phyloP scores from a whole-genome alignment of 2,797 vertebrate species.

The Notolepis coatsorum region DNA sequence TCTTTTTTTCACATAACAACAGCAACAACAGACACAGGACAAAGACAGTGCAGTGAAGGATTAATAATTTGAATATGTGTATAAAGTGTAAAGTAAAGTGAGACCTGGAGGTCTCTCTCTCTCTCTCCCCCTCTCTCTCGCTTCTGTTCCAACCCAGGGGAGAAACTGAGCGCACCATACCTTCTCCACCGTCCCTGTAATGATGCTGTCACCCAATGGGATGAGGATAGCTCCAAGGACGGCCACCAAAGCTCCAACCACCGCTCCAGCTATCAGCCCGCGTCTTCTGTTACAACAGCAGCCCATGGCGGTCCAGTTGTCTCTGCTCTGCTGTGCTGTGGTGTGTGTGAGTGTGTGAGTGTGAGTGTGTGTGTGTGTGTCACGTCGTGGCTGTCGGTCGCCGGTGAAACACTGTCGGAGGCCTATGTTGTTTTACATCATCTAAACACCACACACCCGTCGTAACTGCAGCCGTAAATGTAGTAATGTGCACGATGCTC shows the following conservation, averaged over 20 bases:
- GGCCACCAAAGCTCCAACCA: slow-evolving; percentile 83
- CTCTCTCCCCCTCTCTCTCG: slow-evolving; percentile 31
- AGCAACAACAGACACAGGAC: neutral
- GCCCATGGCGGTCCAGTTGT: slow-evolving; percentile 66
- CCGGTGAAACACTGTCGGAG: too few species aligned
- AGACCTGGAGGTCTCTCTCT: too few species aligned
- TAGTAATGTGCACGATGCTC: too few species aligned
- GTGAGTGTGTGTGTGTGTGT: slow-evolving; percentile 13
- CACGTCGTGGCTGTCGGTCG: slow-evolving; percentile 23
- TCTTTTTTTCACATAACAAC: too few species aligned
- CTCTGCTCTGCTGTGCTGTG: slow-evolving; percentile 33
- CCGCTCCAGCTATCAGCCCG: slow-evolving; percentile 79
- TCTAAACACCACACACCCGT: too few species aligned
- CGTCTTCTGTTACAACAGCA: slow-evolving; percentile 63
- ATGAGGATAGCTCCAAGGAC: slow-evolving; percentile 89
- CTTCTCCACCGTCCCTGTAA: slow-evolving; percentile 84
- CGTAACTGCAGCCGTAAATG: too few species aligned
- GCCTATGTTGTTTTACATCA: too few species aligned
- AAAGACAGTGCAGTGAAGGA: too few species aligned
- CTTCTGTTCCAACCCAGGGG: slow-evolving; percentile 21
- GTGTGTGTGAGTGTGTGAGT: slow-evolving; percentile 37
- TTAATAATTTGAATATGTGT: too few species aligned
- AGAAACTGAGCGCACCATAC: slow-evolving; percentile 74
- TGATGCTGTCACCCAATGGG: slow-evolving; percentile 85
- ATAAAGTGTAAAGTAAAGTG: too few species aligned